These are phyloP conservation scores for Falcunculus frontatus DNA, from an alignment of 2,113 vertebrate genomes.

Conservation along the genomic window DNA sequence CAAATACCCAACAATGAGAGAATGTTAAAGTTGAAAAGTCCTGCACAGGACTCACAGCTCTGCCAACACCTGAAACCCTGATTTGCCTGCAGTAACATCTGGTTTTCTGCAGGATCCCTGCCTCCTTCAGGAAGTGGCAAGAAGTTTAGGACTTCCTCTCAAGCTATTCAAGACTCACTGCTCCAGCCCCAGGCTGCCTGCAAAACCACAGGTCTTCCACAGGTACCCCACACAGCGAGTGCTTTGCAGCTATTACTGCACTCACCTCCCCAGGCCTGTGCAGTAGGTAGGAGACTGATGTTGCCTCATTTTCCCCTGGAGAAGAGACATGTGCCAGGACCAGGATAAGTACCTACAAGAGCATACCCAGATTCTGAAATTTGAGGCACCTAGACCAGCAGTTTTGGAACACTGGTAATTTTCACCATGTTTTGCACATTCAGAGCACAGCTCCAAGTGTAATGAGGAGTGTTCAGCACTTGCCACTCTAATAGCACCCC, in stretches of 20 bases:
- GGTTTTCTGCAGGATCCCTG: not conserved
- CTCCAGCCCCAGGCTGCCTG: not conserved
- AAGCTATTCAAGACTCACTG: not conserved
- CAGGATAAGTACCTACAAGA: not conserved
- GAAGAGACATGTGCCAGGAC: not conserved
- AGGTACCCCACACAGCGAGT: fast-evolving
- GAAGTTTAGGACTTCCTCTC: not conserved
- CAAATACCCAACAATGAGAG: not conserved
- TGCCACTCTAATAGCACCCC: not conserved
- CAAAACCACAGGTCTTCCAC: not conserved
- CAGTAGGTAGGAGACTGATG: not conserved
- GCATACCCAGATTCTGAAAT: not conserved
- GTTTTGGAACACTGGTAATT: not conserved
- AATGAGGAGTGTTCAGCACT: not conserved
- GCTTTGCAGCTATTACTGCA: not conserved
- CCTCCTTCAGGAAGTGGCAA: not conserved
- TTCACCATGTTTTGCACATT: not conserved
- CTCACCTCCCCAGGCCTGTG: not conserved
- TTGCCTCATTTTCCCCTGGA: not conserved
- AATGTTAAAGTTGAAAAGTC: not conserved
- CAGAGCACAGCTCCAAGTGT: not conserved
- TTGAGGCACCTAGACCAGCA: not conserved
- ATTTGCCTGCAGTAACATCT: fast-evolving
- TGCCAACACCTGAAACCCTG: fast-evolving
- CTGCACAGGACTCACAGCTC: not conserved